Evolutionary conservation across 2,797 vertebrate genomes (phyloP), one percentile per base, ranked within the genome.

Genomic region (Erethizon dorsatum): DNA sequence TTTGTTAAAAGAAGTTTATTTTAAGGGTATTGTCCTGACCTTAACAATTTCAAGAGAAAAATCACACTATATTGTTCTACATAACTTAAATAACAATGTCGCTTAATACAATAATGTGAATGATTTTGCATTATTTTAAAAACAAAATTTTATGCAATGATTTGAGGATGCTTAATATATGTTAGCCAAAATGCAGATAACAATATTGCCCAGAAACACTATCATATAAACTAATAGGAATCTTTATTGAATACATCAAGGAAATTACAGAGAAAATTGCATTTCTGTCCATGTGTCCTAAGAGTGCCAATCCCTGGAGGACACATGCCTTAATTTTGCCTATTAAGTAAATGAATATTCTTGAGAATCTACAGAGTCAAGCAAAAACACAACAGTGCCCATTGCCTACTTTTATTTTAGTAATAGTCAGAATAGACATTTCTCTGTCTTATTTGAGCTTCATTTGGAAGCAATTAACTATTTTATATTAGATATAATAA

Each of bases 281-380:
- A 94, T 96, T 96, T 94, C 95, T 90, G 75, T 93, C 96, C 92
- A 73, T 2, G 4, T 83, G 31, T 88, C 97, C 71, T 96, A 97
- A 96, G 97, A 80, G 57, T 95, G 96, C 71, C 83, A 45, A 18
- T 90, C 86, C 59, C 95, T 92, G 69, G 92, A 97, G 86, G 73
- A 92, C 91, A 95, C 37, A 86, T 67, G 37, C 67, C 89, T 97
- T 87, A 97, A 97, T 96, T 95, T 83, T 94, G 80, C 54, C 95
- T 96, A 97, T 96, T 97, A 98, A 97, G 88, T 97, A 63, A 96
- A 98, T 95, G 97, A 97, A 97, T 89, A 97, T 97, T 93, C 61
- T 97, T 67, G 7, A 92, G 67, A 98, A 96, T 96, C 92, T 96
- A 95, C 61, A 89, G 57, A 96, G 96, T 95, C 63, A 67, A 97